phyloP scores from a whole-genome alignment of 2,888 invertebrate species.

The Euproctis similis region DNA sequence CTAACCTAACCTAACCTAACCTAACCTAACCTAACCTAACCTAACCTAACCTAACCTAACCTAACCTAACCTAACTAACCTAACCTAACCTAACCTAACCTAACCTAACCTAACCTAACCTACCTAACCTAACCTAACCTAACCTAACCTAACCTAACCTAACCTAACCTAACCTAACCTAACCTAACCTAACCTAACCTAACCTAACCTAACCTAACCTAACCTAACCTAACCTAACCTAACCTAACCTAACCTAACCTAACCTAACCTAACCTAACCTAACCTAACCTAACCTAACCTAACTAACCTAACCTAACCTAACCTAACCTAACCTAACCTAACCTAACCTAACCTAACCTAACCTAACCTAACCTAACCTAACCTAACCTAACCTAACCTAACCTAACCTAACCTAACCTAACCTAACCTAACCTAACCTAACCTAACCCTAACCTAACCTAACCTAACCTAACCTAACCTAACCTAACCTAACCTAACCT shows the following conservation, averaged over 20 bases:
- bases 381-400: constrained; percentile 9
- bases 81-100: constrained; percentile 21
- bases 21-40: constrained; percentile 20
- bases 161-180: constrained; percentile 10
- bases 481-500: constrained; percentile 9
- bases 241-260: constrained; percentile 9
- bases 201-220: constrained; percentile 18
- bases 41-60: constrained; percentile 20
- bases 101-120: constrained; percentile 10
- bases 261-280: constrained; percentile 9
- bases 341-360: constrained; percentile 12
- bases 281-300: constrained; percentile 10
- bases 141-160: constrained; percentile 17
- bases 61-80: constrained; percentile 20
- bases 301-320: constrained; percentile 9
- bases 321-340: constrained; percentile 15
- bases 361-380: constrained; percentile 11
- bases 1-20: constrained; percentile 15
- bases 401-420: constrained; percentile 17
- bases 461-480: constrained; percentile 9
- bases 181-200: constrained; percentile 18
- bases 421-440: constrained; percentile 20
- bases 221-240: constrained; percentile 13
- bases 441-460: constrained; percentile 23
- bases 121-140: constrained; percentile 19